Evolutionary conservation across 2,113 vertebrate genomes (phyloP), one percentile per base, ranked within the genome.

Genomic region (Eulacestoma nigropectus): DNA sequence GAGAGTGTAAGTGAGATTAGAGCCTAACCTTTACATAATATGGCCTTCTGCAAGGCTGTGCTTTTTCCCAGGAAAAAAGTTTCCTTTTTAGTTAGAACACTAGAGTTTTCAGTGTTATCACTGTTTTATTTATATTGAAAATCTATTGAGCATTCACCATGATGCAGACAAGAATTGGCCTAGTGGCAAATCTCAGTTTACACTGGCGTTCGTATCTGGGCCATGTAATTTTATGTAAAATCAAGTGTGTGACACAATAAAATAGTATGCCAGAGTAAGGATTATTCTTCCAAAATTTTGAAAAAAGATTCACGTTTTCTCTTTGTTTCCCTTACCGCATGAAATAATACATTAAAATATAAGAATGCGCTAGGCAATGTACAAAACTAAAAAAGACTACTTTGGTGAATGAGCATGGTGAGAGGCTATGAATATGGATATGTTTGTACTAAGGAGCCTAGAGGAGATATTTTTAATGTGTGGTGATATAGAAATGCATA

Each of bases 371-470:
- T 76, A 87, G 87, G 82, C 76, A 68, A 65, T 30, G 46, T 77
- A 67, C 25, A 69, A 56, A 91, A 62, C 52, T 50, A 44, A 89
- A 95, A 93, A 95, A 89, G 64, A 56, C 25, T 63, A 87, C 83
- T 92, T 84, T 94, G 73, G 69, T 95, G 93, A 84, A 90, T 82
- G 46, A 93, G 32, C 37, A 84, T 23, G 84, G 84, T 32, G 37
- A 56, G 62, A 78, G n/a, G 46, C n/a, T 89, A 90, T 93, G 90
- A 92, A 95, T 94, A 96, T 93, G 87, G 57, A 70, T 73, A 47
- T 33, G 4, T 76, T 90, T 93, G 74, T 76, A 67, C 30, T 37
- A 64, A 87, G 55, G 56, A 91, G 75, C 92, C 90, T 92, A 93
- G 90, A 96, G 93, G 93, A 97, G 83, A 78, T 47, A 63, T 53